Evolutionary conservation across 2,113 vertebrate species (phyloP).

Genomic region (Xiphophorus hellerii): DNA sequence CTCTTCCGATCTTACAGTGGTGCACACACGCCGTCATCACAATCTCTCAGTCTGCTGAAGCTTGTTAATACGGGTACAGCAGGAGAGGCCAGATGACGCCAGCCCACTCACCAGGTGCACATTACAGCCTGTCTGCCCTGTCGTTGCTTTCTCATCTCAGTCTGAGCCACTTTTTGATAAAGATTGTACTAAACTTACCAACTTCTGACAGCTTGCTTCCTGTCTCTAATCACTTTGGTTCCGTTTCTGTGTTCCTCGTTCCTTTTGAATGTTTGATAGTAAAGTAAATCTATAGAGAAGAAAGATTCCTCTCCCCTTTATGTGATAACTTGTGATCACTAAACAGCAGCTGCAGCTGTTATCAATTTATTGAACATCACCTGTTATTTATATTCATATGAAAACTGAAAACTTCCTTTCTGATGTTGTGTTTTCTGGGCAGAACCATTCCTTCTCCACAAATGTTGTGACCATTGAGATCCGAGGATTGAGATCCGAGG

Average conservation of each 20-base stretch:
- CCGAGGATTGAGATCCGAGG: no score
- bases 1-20: slow-evolving; percentile 8
- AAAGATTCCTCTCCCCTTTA: not conserved
- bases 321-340: no score
- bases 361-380: no score
- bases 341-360: no score
- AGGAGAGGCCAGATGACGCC: slow-evolving; percentile 50
- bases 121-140: slow-evolving; percentile 16
- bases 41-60: slow-evolving; percentile 42
- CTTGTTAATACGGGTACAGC: slow-evolving; percentile 58
- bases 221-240: not conserved
- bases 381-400: no score
- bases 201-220: slow-evolving; percentile 15
- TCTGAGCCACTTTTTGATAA: slow-evolving; percentile 7
- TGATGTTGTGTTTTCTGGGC: not conserved
- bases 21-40: slow-evolving; percentile 13
- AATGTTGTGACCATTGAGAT: not conserved
- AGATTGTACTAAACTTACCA: not conserved
- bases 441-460: not conserved
- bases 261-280: not conserved
- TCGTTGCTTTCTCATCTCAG: slow-evolving; percentile 22
- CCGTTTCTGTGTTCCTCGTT: not conserved
- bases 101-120: slow-evolving; percentile 58
- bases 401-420: not conserved
- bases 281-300: not conserved